A percentile compares a stretch with the other conserved stretches of the same genome.
phyloP scores from a whole-genome alignment of 2,113 vertebrate genomes.

The Prunella himalayana region DNA sequence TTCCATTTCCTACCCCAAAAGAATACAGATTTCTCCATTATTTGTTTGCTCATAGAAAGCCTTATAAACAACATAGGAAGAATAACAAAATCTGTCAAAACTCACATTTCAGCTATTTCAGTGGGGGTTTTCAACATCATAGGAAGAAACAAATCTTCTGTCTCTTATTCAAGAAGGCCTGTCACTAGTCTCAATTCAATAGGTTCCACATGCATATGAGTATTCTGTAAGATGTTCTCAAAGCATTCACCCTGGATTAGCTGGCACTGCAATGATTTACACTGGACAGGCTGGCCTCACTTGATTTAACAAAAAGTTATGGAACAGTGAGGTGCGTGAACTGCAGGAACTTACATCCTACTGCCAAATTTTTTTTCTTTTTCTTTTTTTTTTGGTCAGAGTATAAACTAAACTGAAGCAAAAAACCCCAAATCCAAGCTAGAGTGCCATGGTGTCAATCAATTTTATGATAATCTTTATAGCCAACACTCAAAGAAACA shows the following conservation, averaged over 20 bases:
- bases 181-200: not conserved
- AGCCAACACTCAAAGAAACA: slow-evolving; percentile 2
- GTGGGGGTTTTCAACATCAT: not conserved
- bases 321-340: not conserved
- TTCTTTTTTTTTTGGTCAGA: not conserved
- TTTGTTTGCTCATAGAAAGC: not conserved
- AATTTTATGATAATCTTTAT: slow-evolving; percentile 11
- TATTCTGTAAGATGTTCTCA: not conserved
- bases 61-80: not conserved
- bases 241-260: not conserved
- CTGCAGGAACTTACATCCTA: not conserved
- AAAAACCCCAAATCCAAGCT: not conserved
- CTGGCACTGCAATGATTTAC: not conserved
- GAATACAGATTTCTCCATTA: not conserved
- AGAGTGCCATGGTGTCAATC: not conserved
- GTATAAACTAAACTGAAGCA: slow-evolving; percentile 12
- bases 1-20: not conserved
- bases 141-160: not conserved
- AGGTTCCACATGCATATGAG: not conserved
- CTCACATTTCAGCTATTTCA: not conserved
- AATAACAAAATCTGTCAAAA: not conserved
- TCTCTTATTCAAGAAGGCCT: not conserved
- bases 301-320: not conserved
- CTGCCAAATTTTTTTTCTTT: not conserved
- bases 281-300: not conserved